phyloP scores from a whole-genome alignment of 2,113 vertebrate genomes.

The Gymnorhina tibicen region DNA sequence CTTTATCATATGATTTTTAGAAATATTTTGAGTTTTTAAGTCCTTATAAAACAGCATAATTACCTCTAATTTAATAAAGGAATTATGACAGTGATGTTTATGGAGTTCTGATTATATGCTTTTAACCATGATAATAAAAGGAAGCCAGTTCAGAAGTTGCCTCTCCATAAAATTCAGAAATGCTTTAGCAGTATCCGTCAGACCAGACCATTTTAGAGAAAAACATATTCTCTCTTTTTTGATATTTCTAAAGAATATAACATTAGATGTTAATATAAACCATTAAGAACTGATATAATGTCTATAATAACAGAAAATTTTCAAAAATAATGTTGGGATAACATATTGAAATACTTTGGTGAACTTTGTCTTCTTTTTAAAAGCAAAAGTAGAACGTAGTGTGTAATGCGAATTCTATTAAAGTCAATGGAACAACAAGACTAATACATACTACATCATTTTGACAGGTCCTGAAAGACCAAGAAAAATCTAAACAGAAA shows the following conservation, averaged over 20 bases:
- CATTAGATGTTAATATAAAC: background rate
- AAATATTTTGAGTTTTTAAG: background rate
- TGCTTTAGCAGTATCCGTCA: background rate
- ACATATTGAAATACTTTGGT: background rate
- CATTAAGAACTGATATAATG: background rate
- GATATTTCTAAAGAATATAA: background rate
- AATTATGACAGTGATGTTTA: background rate
- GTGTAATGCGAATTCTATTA: background rate
- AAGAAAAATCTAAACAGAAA: slow-evolving; percentile 8
- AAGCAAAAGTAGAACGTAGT: background rate
- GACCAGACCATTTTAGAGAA: background rate
- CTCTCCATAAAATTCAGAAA: background rate
- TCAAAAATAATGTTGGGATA: background rate
- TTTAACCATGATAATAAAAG: background rate
- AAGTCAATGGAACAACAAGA: background rate
- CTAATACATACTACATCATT: slow-evolving; percentile 2
- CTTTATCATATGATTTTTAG: background rate
- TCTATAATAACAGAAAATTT: background rate
- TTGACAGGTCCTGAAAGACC: background rate
- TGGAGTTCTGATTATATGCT: background rate
- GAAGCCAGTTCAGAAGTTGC: background rate
- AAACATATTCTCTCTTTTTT: background rate
- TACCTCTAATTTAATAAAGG: background rate
- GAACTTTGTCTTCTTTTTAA: background rate
- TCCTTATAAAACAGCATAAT: background rate